Conservation (phyloP, 1,140 invertebrate genomes). For the Euwallacea similis region DNA sequence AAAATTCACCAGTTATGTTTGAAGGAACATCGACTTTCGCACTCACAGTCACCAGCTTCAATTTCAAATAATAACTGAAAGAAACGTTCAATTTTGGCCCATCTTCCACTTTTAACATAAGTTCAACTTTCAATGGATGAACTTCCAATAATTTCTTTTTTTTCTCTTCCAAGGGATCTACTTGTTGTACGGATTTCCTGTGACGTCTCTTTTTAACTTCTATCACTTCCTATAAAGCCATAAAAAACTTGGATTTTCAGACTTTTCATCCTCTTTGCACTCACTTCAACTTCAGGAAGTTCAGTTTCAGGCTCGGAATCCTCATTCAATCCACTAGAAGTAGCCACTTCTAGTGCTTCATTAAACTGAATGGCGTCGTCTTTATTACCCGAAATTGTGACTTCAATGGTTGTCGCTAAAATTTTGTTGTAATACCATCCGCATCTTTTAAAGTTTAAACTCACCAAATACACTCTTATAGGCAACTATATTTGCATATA, state of each 20-base stretch:
- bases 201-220: slow-evolving; percentile 58
- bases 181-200: slow-evolving; percentile 59
- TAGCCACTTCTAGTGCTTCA: slow-evolving; percentile 47
- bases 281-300: slow-evolving; percentile 59
- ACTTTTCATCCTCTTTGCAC: background rate
- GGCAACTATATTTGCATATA: slow-evolving; percentile 84
- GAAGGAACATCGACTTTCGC: slow-evolving; percentile 58
- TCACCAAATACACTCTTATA: slow-evolving; percentile 73
- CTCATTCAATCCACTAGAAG: slow-evolving; percentile 51
- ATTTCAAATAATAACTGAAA: slow-evolving; percentile 63
- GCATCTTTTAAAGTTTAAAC: background rate
- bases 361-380: slow-evolving; percentile 75
- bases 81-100: slow-evolving; percentile 62
- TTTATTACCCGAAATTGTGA: slow-evolving; percentile 75
- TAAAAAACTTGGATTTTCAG: background rate
- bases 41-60: slow-evolving; percentile 67
- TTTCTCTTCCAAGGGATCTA: slow-evolving; percentile 65
- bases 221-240: slow-evolving; percentile 50
- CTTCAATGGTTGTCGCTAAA: slow-evolving; percentile 54
- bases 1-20: slow-evolving; percentile 53
- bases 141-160: slow-evolving; percentile 69
- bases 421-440: too few species aligned
- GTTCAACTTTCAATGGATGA: slow-evolving; percentile 72
- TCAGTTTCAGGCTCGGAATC: slow-evolving; percentile 68
- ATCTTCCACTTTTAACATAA: slow-evolving; percentile 62